Evolutionary conservation across 2,113 vertebrate genomes (phyloP), one percentile per base, ranked within the genome.

Genomic region (Orientallactaga bullata): DNA sequence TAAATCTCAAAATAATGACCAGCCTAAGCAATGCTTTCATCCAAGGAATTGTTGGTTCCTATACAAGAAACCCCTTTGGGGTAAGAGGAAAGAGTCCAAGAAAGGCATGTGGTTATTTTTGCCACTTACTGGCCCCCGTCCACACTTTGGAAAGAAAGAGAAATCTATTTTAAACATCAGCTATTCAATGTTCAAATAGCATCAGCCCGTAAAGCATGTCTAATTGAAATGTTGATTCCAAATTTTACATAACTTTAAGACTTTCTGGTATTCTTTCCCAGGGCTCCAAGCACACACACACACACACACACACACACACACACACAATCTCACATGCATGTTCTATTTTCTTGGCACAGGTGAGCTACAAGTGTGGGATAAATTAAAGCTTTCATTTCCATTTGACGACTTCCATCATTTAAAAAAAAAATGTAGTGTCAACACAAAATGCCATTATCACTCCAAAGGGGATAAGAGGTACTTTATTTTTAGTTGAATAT

Each of bases 101-200:
- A 94, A 92, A 92, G 83, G 76, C 96, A 94, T 87, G 84, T 81
- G 91, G 93, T 96, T 97, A 94, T 96, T 96, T 83, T 93, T 95
- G 95, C 90, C 91, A 88, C 73, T 84, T 90, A 58, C 83, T 89
- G 93, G 95, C 60, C 76, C 71, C 47, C 32, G 88, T 76, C 80
- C 20, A 20, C 65, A 66, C 65, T 93, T 83, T 60, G 94, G 86
- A 94, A 94, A 92, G 73, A 92, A 85, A 91, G 51, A 20, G 18
- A 93, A 94, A 61, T 82, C 94, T 96, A 89, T 93, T 97, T 97
- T 94, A 88, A 94, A 95, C 76, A 72, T 39, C 23, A 68, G 88
- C 78, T 92, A 21, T 90, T 93, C 68, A 51, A 79, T n/a, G 68
- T 86, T 90, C 79, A 93, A 90, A 94, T 74, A 88, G 37, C 76